Conservation (phyloP, 2,113 vertebrate species). For the Platysteira castanea region DNA sequence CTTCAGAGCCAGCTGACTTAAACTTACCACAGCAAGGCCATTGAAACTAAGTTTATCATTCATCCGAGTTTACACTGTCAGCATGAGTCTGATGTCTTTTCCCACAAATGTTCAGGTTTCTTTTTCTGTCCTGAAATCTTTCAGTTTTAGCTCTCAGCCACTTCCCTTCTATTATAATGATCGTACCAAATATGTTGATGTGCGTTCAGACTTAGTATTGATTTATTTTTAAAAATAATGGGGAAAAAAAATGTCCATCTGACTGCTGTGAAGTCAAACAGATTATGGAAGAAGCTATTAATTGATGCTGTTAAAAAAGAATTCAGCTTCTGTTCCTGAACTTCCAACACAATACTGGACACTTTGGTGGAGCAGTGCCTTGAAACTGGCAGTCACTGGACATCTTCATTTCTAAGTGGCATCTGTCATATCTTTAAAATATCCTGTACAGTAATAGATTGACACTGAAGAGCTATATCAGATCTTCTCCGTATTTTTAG, state of each 20-base stretch:
- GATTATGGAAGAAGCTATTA: not conserved
- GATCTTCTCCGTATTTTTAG: not conserved
- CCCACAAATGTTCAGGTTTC: slow-evolving; percentile 32
- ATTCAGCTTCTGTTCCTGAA: not conserved
- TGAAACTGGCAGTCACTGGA: not conserved
- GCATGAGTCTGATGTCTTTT: not conserved
- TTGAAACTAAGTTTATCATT: not conserved
- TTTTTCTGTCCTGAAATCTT: slow-evolving; percentile 20
- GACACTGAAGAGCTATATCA: not conserved
- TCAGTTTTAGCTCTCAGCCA: not conserved
- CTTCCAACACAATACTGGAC: not conserved
- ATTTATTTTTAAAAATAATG: not conserved
- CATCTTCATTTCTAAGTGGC: not conserved
- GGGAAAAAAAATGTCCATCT: not conserved
- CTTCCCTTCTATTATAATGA: not conserved
- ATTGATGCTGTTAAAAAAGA: not conserved
- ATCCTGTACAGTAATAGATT: not conserved
- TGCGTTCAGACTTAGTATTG: not conserved
- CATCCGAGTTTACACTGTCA: not conserved
- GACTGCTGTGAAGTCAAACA: not conserved
- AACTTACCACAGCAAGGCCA: not conserved
- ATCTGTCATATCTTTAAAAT: not conserved
- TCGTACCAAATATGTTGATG: not conserved
- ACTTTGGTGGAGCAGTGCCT: rapidly evolving
- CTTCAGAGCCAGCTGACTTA: not conserved